These are phyloP conservation scores for Tringa solitaria DNA, from an alignment of 2,113 vertebrate genomes.

Conservation along the genomic window DNA sequence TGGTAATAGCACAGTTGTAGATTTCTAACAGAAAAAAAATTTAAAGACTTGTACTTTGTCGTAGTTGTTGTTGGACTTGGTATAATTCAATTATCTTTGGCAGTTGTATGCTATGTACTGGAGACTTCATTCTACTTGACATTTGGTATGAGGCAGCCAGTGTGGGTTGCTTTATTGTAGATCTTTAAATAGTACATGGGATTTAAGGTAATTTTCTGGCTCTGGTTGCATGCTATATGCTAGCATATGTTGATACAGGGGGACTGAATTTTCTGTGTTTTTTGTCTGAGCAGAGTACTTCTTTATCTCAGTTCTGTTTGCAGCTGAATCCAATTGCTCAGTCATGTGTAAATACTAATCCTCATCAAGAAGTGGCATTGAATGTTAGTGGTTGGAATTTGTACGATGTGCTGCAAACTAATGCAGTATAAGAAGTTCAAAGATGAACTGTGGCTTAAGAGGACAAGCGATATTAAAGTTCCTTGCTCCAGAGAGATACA, in stretches of 20 bases:
- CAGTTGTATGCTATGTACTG: background rate
- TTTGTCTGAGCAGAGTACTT: background rate
- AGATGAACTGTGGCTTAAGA: slow-evolving; percentile 11
- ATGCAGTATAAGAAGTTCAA: slow-evolving; percentile 23
- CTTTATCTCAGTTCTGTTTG: slow-evolving; percentile 6
- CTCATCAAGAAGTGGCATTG: background rate
- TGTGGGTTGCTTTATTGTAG: background rate
- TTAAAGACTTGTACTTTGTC: background rate
- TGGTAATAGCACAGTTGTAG: background rate
- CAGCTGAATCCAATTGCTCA: slow-evolving; percentile 40
- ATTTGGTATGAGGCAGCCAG: background rate
- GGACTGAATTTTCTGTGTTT: slow-evolving; percentile 20
- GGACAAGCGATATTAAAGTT: background rate
- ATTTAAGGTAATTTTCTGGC: background rate
- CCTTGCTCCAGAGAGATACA: background rate
- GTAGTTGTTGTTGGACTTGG: background rate
- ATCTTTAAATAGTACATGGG: background rate
- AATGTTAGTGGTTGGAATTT: slow-evolving; percentile 19
- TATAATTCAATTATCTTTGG: background rate
- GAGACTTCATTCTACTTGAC: background rate
- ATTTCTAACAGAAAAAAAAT: background rate
- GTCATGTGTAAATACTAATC: slow-evolving; percentile 53
- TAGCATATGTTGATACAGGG: background rate
- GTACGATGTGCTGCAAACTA: slow-evolving; percentile 16
- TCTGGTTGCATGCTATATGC: background rate